Base-by-base conservation (phyloP, 2,113 vertebrate species). In the Tenebrosternarchus preto region DNA sequence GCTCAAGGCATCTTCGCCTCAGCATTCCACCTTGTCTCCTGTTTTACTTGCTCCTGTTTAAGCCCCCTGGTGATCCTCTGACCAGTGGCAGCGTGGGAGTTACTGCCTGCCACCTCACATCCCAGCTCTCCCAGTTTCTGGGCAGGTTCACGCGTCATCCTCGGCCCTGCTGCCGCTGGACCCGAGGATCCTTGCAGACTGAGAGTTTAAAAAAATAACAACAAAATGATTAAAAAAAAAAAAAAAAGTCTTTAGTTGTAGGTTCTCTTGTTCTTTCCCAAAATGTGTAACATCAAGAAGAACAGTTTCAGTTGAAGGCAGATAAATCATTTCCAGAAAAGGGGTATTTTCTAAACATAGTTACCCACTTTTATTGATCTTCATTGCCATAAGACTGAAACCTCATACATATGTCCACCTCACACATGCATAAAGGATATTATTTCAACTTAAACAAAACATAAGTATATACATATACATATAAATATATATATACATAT, bases 401-500 rank as follows among this genome's bases (percentile, higher is more conserved):
- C 60, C 77, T 70, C 79, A 66, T 73, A 68, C 73, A 66, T 59
- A 56, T 69, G 83, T 80, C 80, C 77, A 82, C 59, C 72, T 79
- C 80, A 70, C 61, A 76, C 76, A 66, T 80, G 64, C 76, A 72
- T 76, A 76, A 81, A 53, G 76, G 73, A 73, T 86, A 74, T 84
- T 86, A 80, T 91, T 92, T 92, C 88, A 90, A 91, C 91, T 93
- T 92, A 79, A 86, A 91, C 89, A 93, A 93, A 92, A 90, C 89
- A 89, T 80, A 79, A 71, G 92, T 93, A 94, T 92, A 92, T 85
- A 82, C 75, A 87, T 82, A 85, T 59, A 83, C 82, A 78, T 77
- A 83, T 53, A 83, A 31, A 80, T 91, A 84, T 80, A 79, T 76
- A 80, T 73, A 84, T 78, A 91, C 91, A 92, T 91, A 91, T 81